Evolutionary conservation across 2,888 invertebrate genomes (phyloP).

Genomic region (Galerucella pusilla): DNA sequence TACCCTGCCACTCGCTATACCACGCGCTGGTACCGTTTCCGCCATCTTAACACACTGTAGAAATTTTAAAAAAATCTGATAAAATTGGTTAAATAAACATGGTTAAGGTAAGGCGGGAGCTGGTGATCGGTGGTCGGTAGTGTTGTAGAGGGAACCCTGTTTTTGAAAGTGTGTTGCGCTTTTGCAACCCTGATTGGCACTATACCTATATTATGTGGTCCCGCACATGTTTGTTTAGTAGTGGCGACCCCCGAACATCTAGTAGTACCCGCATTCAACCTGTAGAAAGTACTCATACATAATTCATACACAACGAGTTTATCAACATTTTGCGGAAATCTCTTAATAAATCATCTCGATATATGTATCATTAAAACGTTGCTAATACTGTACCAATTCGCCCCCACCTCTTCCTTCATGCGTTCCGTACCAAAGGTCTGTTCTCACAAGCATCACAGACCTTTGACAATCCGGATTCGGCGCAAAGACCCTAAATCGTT

Average conservation of each 20-base stretch:
- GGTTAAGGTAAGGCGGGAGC: neutral
- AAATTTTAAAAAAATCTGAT: neutral
- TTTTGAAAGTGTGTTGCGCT: slow-evolving; percentile 53
- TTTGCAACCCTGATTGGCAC: slow-evolving; percentile 53
- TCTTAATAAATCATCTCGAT: no score
- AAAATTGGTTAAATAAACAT: neutral
- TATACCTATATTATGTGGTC: slow-evolving; percentile 47
- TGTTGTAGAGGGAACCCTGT: slow-evolving; percentile 43
- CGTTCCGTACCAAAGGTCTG: no score
- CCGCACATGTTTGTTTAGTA: slow-evolving; percentile 55
- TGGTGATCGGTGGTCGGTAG: slow-evolving; percentile 12
- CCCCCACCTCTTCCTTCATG: no score
- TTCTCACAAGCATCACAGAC: no score
- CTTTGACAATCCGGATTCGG: no score
- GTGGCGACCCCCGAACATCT: slow-evolving; percentile 46
- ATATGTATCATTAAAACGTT: no score
- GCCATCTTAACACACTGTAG: neutral
- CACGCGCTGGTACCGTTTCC: slow-evolving; percentile 4
- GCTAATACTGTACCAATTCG: no score
- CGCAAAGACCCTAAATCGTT: no score
- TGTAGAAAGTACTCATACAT: slow-evolving; percentile 35
- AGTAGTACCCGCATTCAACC: slow-evolving; percentile 43
- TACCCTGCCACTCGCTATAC: slow-evolving; percentile 8
- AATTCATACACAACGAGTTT: slow-evolving; percentile 21
- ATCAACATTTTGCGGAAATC: slow-evolving; percentile 12